phyloP scores from a whole-genome alignment of 1,140 invertebrate species.

The Microplitis demolitor region DNA sequence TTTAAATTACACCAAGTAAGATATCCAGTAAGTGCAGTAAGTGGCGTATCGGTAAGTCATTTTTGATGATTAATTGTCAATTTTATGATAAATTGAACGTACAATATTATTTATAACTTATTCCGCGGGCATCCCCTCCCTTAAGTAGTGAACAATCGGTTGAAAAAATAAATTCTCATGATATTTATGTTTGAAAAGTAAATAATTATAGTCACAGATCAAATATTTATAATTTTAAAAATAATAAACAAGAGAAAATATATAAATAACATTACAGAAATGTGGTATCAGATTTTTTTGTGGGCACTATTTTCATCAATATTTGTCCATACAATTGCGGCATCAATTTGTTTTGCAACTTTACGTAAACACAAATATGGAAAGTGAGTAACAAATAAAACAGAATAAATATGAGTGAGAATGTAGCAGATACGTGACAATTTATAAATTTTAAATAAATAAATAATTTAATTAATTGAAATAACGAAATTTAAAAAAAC shows the following conservation, averaged over 20 bases:
- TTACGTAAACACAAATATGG: constrained; percentile 92
- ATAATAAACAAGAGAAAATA: background rate
- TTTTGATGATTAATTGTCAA: too few relatives aligned
- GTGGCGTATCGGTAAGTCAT: too few relatives aligned
- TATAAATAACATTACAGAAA: constrained; percentile 70
- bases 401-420: background rate
- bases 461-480: background rate
- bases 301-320: constrained; percentile 93
- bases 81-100: too few relatives aligned
- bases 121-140: too few relatives aligned
- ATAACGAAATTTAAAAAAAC: too few relatives aligned
- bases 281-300: constrained; percentile 95
- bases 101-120: too few relatives aligned
- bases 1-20: too few relatives aligned
- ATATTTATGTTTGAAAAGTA: background rate
- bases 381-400: constrained; percentile 63
- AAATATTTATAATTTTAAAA: background rate
- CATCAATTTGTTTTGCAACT: constrained; percentile 86
- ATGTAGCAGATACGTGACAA: background rate
- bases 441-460: background rate
- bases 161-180: too few relatives aligned
- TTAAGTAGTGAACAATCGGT: too few relatives aligned
- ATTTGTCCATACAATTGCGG: constrained; percentile 88
- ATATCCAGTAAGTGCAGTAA: too few relatives aligned
- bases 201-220: background rate